phyloP scores from a whole-genome alignment of 2,797 vertebrate genomes.

The Enteromius unitaeniatus region DNA sequence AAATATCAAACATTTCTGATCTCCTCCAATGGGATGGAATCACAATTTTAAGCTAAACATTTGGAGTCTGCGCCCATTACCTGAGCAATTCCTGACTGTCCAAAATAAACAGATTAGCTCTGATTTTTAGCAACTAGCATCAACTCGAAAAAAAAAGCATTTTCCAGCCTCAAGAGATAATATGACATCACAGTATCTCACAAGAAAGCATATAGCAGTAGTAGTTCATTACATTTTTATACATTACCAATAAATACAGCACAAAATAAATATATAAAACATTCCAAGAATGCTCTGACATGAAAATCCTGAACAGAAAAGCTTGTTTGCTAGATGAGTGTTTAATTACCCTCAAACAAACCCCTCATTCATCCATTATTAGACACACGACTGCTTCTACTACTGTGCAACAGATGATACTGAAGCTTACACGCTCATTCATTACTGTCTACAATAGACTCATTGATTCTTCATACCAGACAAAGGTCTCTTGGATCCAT shows the following conservation, averaged over 20 bases:
- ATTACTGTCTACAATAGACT: slow-evolving; percentile 37
- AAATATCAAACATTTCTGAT: not conserved
- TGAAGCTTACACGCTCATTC: slow-evolving; percentile 33
- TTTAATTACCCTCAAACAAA: slow-evolving; percentile 40
- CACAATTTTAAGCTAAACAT: not conserved
- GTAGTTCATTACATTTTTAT: not conserved
- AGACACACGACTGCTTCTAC: slow-evolving; percentile 34
- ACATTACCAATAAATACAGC: not conserved
- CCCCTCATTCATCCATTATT: slow-evolving; percentile 37
- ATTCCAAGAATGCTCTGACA: not conserved
- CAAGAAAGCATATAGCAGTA: not conserved
- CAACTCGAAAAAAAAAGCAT: not conserved
- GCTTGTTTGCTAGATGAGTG: not conserved
- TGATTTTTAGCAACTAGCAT: not conserved
- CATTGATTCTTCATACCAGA: slow-evolving; percentile 42
- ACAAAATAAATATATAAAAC: not conserved
- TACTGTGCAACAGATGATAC: slow-evolving; percentile 34
- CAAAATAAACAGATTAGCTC: not conserved
- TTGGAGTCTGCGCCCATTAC: not conserved
- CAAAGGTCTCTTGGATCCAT: slow-evolving; percentile 33
- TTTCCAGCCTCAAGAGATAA: not conserved
- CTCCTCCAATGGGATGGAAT: not conserved
- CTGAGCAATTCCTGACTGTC: not conserved
- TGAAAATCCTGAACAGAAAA: not conserved
- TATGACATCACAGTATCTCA: not conserved